Evolutionary conservation across 1,140 invertebrate species (phyloP), one percentile per base, ranked within the genome.

Genomic region (Pararge aegeria): DNA sequence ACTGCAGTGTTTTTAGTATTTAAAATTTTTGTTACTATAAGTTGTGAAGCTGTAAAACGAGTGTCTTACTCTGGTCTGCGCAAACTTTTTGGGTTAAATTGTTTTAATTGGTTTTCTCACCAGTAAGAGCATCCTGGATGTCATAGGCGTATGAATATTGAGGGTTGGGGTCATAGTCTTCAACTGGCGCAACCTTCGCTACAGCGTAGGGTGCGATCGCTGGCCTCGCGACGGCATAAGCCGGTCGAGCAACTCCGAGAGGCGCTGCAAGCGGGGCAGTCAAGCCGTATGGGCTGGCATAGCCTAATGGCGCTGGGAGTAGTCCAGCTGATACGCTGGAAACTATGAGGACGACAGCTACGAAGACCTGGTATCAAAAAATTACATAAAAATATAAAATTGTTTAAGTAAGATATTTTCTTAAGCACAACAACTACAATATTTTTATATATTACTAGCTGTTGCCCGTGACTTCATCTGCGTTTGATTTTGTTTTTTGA

Each of bases 131-230:
- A 77, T 94, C 93, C 73, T 94, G 93, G 15, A 94, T 93, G 59
- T 93, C 93, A 66, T 94, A 94, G 37, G 92, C 91, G 69, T 93
- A 94, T 52, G 92, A 92, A 82, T 94, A 94, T 61, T 93, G 93
- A 19, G 93, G 93, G 68, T 93, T 93, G 6, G 92, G 92, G 29
- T 92, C 91, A 74, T 92, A 92, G 21, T 91, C 90, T 53, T 91
- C 91, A 2, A 83, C 78, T 0, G 88, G 82, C 34, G 90, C 83
- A 7, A 80, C 73, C 18, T 75, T 75, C 12, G 77, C 78, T 0
- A 74, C 78, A 21, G 50, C 57, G 13, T 60, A 60, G 3, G 78
- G 80, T 10, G 70, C 76, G 15, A 72, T 21, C 0, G 66, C 57
- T 15, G 80, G 75, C 30, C 72, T 62, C 6, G 72, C 69, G 2